A percentile compares a stretch with the other conserved stretches of the same genome.
phyloP scores from a whole-genome alignment of 1,140 invertebrate genomes.

The Orchesella cincta region DNA sequence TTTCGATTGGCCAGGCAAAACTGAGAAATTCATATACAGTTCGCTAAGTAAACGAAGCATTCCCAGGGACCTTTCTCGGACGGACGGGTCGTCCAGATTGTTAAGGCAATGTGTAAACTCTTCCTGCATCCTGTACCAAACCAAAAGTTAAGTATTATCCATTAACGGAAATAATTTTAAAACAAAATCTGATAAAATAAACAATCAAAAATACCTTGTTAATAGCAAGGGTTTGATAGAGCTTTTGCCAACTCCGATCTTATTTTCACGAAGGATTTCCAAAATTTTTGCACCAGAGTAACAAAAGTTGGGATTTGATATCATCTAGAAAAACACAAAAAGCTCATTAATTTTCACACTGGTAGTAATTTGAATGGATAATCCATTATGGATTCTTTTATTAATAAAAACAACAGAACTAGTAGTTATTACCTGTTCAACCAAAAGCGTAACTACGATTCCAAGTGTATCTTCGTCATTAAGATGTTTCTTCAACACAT shows the following conservation, averaged over 20 bases:
- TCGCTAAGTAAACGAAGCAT: conserved; percentile 39
- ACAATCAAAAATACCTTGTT: conserved; percentile 33
- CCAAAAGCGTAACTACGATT: conserved; percentile 44
- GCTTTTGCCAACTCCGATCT: conserved; percentile 30
- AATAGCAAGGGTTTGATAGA: conserved; percentile 36
- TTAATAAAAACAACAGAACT: not conserved
- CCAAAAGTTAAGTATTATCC: not conserved
- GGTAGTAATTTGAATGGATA: not conserved
- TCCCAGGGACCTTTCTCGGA: conserved; percentile 27
- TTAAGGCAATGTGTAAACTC: conserved; percentile 38
- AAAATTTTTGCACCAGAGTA: conserved; percentile 44
- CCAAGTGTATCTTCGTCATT: conserved; percentile 42
- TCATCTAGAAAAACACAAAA: conserved; percentile 33
- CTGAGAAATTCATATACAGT: conserved; percentile 43
- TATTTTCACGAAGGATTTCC: conserved; percentile 36
- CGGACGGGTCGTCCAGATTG: not conserved
- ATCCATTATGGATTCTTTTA: not conserved
- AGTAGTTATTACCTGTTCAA: conserved; percentile 41
- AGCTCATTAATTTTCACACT: not conserved
- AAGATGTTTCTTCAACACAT: conserved; percentile 38
- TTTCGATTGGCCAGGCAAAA: conserved; percentile 11
- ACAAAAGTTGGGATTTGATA: conserved; percentile 45
- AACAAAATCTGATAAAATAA: not conserved
- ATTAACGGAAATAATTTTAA: not conserved
- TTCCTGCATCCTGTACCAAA: conserved; percentile 35